Evolutionary conservation across 2,888 invertebrate species (phyloP).

Genomic region (Troglohyphantes excavatus): DNA sequence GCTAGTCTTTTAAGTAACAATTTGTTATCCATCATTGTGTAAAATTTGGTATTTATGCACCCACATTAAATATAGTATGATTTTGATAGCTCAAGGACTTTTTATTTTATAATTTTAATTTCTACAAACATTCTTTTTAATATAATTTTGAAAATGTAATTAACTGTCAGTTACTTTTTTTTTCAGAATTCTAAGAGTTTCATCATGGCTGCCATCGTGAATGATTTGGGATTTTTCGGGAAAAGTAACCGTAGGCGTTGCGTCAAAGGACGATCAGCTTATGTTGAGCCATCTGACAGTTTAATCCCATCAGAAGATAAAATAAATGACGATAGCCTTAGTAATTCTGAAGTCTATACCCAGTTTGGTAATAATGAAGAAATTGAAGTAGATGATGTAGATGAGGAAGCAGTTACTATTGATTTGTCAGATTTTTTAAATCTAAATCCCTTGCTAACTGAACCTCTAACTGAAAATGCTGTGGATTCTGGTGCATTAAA

Average conservation of each 20-base stretch:
- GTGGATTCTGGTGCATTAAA: slow-evolving; percentile 32
- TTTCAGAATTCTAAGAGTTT: not conserved
- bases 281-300: slow-evolving; percentile 48
- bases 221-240: not conserved
- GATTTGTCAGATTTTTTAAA: slow-evolving; percentile 63
- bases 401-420: slow-evolving; percentile 66
- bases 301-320: slow-evolving; percentile 4
- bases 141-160: too few species aligned
- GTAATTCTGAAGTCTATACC: not conserved
- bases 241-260: slow-evolving; percentile 56
- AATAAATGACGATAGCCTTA: not conserved
- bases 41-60: too few species aligned
- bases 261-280: slow-evolving; percentile 62
- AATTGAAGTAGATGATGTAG: slow-evolving; percentile 38
- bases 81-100: too few species aligned
- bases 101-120: too few species aligned
- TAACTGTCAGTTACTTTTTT: not conserved
- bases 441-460: slow-evolving; percentile 50
- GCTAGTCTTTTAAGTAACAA: too few species aligned
- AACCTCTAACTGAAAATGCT: slow-evolving; percentile 35
- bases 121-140: too few species aligned
- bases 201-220: slow-evolving; percentile 36
- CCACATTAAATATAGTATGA: too few species aligned
- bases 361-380: slow-evolving; percentile 18
- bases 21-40: too few species aligned